Percentiles rank a stretch among this genome's conserved stretches.
Conservation (phyloP, 2,797 vertebrate genomes). For the Amblyraja radiata region DNA sequence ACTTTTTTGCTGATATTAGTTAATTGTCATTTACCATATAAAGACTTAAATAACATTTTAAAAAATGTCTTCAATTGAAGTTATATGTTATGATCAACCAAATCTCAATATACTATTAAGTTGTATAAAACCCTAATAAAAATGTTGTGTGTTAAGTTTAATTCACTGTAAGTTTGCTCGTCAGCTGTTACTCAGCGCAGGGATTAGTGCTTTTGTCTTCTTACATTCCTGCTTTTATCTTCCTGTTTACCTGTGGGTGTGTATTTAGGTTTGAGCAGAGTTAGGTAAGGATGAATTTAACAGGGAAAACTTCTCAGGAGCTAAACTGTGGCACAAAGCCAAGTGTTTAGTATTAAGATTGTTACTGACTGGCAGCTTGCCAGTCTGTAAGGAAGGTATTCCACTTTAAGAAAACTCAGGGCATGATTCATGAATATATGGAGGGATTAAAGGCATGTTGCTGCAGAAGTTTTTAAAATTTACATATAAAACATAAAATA, state of each 20-base stretch:
- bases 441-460: not conserved
- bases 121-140: slow-evolving; percentile 18
- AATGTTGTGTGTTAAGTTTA: not conserved
- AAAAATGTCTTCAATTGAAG: slow-evolving; percentile 6
- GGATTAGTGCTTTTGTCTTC: slow-evolving; percentile 29
- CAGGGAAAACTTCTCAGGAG: slow-evolving; percentile 5
- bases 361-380: not conserved
- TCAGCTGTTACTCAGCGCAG: not conserved
- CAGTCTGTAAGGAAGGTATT: not conserved
- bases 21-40: slow-evolving; percentile 22
- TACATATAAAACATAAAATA: not conserved
- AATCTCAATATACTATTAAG: slow-evolving; percentile 7
- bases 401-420: not conserved
- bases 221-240: slow-evolving; percentile 34
- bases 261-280: slow-evolving; percentile 24
- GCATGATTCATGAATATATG: not conserved
- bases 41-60: slow-evolving; percentile 11
- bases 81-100: slow-evolving; percentile 13
- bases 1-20: not conserved
- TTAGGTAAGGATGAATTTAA: slow-evolving; percentile 7
- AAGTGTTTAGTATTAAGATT: not conserved
- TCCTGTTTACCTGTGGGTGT: slow-evolving; percentile 37
- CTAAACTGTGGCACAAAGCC: not conserved
- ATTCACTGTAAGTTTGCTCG: not conserved
- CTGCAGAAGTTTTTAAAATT: not conserved